Evolutionary conservation across 1,140 invertebrate species (phyloP).

Genomic region (Drosophila prosaltans): DNA sequence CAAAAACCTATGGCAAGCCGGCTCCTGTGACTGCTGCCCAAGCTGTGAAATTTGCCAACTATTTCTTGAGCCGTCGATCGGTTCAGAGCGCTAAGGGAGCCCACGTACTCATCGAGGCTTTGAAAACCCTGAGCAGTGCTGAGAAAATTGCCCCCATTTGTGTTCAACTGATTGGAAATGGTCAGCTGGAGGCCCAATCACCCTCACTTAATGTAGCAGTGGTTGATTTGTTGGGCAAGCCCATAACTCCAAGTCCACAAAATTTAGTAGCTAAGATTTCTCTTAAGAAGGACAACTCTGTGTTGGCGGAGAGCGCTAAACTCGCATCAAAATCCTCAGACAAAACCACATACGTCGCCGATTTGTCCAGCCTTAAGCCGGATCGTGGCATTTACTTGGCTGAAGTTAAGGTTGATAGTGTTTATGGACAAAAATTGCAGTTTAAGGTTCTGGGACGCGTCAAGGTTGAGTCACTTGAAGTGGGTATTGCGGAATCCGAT

Average conservation of each 20-base stretch:
- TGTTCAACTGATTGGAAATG: constrained; percentile 89
- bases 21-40: constrained; percentile 90
- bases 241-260: constrained; percentile 84
- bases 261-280: constrained; percentile 63
- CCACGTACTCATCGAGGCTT: constrained; percentile 90
- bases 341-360: constrained; percentile 89
- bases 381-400: constrained; percentile 93
- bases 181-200: constrained; percentile 88
- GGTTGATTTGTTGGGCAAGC: constrained; percentile 92
- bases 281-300: constrained; percentile 67
- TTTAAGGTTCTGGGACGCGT: constrained; percentile 90
- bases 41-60: constrained; percentile 95
- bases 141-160: constrained; percentile 87
- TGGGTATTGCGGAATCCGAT: constrained; percentile 96
- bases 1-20: constrained; percentile 87
- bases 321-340: constrained; percentile 82
- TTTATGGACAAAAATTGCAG: constrained; percentile 87
- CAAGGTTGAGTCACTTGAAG: constrained; percentile 90
- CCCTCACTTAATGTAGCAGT: constrained; percentile 90
- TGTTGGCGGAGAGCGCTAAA: constrained; percentile 68
- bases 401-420: constrained; percentile 88
- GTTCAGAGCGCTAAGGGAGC: constrained; percentile 94
- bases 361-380: constrained; percentile 91
- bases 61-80: constrained; percentile 94
- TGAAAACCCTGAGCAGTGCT: constrained; percentile 84